A percentile compares a stretch with the other conserved stretches of the same genome.
These are phyloP conservation scores for Pseudopleuronectes americanus DNA, from an alignment of 2,797 vertebrate species.

Conservation along the genomic window DNA sequence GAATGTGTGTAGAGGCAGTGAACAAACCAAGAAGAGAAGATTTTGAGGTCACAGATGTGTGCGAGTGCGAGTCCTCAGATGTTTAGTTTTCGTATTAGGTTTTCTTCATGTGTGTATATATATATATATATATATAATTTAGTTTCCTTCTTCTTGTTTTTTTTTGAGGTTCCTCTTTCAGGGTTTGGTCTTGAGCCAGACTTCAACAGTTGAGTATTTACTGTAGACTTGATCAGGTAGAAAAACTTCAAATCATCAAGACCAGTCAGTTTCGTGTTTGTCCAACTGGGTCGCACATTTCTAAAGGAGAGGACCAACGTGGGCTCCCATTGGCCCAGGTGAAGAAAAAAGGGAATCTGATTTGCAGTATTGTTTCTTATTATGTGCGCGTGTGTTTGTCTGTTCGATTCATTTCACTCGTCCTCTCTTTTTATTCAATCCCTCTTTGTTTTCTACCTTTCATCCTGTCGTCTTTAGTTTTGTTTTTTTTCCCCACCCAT, in stretches of 20 bases:
- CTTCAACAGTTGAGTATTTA: slow-evolving; percentile 49
- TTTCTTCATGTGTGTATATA: background rate
- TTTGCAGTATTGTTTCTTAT: slow-evolving; percentile 61
- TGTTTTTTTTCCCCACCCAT: slow-evolving; percentile 28
- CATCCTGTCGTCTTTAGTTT: slow-evolving; percentile 21
- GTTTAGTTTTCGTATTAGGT: slow-evolving; percentile 48
- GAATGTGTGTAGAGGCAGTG: slow-evolving; percentile 47
- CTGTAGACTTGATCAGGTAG: slow-evolving; percentile 41
- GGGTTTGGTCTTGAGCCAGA: slow-evolving; percentile 21
- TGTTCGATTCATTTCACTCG: slow-evolving; percentile 38
- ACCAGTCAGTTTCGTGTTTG: slow-evolving; percentile 8
- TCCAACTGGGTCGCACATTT: slow-evolving; percentile 40
- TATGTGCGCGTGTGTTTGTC: slow-evolving; percentile 29
- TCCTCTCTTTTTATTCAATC: slow-evolving; percentile 41
- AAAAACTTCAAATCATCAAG: slow-evolving; percentile 24
- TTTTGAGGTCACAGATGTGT: slow-evolving; percentile 32
- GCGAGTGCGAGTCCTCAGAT: slow-evolving; percentile 16
- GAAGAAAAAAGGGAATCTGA: slow-evolving; percentile 71
- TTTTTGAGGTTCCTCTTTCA: slow-evolving; percentile 28
- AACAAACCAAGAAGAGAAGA: slow-evolving; percentile 41
- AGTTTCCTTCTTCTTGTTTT: slow-evolving; percentile 21
- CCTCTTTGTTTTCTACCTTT: slow-evolving; percentile 32
- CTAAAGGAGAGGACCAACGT: slow-evolving; percentile 70
- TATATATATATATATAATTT: background rate
- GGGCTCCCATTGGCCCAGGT: slow-evolving; percentile 36